Percentiles rank a stretch among this genome's conserved stretches.
phyloP scores from a whole-genome alignment of 1,140 invertebrate genomes.

The Heliconius hermathena region DNA sequence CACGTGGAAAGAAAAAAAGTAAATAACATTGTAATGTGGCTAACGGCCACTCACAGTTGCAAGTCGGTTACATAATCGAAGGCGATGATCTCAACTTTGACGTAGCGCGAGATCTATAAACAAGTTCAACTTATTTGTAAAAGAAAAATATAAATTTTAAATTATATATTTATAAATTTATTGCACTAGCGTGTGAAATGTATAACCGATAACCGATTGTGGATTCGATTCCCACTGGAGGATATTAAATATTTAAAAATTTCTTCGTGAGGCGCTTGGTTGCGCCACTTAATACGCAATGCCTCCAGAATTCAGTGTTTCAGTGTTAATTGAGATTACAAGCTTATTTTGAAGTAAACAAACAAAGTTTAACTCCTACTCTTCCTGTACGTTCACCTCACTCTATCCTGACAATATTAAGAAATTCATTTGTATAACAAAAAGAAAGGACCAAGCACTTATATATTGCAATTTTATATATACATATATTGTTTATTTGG shows the following conservation, averaged over 20 bases:
- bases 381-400: background rate
- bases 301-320: too few species aligned
- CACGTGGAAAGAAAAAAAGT: slow-evolving; percentile 14
- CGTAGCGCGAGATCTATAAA: background rate
- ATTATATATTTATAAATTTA: too few species aligned
- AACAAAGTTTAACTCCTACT: background rate
- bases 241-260: too few species aligned
- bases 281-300: too few species aligned
- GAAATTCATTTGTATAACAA: background rate
- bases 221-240: too few species aligned
- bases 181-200: too few species aligned
- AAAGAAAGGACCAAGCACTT: background rate
- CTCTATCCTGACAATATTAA: too few species aligned
- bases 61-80: slow-evolving; percentile 20
- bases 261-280: too few species aligned
- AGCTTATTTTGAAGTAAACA: background rate
- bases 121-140: too few species aligned
- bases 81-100: slow-evolving; percentile 25
- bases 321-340: too few species aligned
- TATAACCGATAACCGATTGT: too few species aligned
- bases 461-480: background rate
- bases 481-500: background rate
- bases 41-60: slow-evolving; percentile 12
- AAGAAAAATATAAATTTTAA: too few species aligned
- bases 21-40: slow-evolving; percentile 15